Evolutionary conservation across 2,113 vertebrate species (phyloP), one percentile per base, ranked within the genome.

Genomic region (Mesitornis unicolor): DNA sequence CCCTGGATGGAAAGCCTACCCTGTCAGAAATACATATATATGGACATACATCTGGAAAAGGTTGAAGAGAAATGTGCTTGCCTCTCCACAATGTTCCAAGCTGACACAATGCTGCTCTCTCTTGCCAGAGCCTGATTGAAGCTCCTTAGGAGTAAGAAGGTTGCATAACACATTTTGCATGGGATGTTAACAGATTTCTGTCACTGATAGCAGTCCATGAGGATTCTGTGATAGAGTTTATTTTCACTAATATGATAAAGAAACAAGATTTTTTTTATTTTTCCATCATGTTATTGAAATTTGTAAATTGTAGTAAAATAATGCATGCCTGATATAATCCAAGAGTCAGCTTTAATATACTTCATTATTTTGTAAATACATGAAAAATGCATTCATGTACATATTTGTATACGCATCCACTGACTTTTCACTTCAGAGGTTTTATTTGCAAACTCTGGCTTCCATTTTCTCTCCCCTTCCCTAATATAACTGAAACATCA

Each of bases 401-500:
- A 8, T 20, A 9, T 16, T 28, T 40, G 7, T 28, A 60, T 42
- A 28, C 0, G 0, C 5, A 65, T 16, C 3, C 26, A 42, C 36
- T 80, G 40, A 59, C 22, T 47, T 88, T 88, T 65, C 24, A 56
- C 6, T 50, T 43, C 15, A 76, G 35, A 15, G 19, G 3, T 29
- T 51, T 10, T 36, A 19, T 61, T 81, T 60, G 71, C 10, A 73
- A 31, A 40, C 26, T 63, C 10, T 38, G 48, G 22, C 13, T 81
- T 88, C 36, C 12, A 13, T 77, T 91, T 95, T 68, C 26, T 33
- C 13, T 36, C 16, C 26, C 4, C 13, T 57, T 85, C 42, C 48
- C 10, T 11, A 10, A 36, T n/a, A 47, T 7, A 61, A 16, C 0
- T 47, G 51, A 67, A 80, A 76, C 16, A 56, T 71, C 17, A 19